These are phyloP conservation scores for Patella pellucida DNA, from an alignment of 2,888 invertebrate species.

Conservation along the genomic window DNA sequence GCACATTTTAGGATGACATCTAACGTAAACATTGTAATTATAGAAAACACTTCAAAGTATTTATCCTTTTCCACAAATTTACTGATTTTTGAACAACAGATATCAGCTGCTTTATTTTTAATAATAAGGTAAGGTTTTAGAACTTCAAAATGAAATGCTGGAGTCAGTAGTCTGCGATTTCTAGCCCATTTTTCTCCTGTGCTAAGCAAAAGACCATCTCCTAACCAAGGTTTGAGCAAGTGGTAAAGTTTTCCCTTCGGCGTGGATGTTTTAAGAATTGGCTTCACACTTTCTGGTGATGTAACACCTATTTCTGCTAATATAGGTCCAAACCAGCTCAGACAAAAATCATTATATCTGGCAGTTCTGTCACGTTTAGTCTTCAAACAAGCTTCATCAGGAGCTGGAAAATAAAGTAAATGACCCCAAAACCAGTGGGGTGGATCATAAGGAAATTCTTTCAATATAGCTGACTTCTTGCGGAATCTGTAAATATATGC, in stretches of 20 bases:
- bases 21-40: slow-evolving; percentile 49
- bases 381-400: slow-evolving; percentile 45
- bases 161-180: slow-evolving; percentile 55
- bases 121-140: slow-evolving; percentile 48
- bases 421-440: slow-evolving; percentile 17
- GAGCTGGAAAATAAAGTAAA: slow-evolving; percentile 40
- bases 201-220: slow-evolving; percentile 56
- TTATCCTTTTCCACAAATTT: slow-evolving; percentile 36
- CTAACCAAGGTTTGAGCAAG: slow-evolving; percentile 48
- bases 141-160: slow-evolving; percentile 62
- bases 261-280: slow-evolving; percentile 48
- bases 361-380: slow-evolving; percentile 40
- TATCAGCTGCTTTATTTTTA: slow-evolving; percentile 49
- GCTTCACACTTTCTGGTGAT: slow-evolving; percentile 52
- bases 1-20: slow-evolving; percentile 61
- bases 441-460: not conserved
- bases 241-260: slow-evolving; percentile 46
- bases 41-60: slow-evolving; percentile 49
- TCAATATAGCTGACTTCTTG: slow-evolving; percentile 1
- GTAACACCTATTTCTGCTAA: slow-evolving; percentile 36
- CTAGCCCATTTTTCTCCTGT: slow-evolving; percentile 53
- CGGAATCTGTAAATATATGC: not conserved
- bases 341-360: slow-evolving; percentile 29
- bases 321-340: slow-evolving; percentile 46
- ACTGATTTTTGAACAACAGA: slow-evolving; percentile 43